phyloP scores from a whole-genome alignment of 2,113 vertebrate species.

The Alosa alosa region DNA sequence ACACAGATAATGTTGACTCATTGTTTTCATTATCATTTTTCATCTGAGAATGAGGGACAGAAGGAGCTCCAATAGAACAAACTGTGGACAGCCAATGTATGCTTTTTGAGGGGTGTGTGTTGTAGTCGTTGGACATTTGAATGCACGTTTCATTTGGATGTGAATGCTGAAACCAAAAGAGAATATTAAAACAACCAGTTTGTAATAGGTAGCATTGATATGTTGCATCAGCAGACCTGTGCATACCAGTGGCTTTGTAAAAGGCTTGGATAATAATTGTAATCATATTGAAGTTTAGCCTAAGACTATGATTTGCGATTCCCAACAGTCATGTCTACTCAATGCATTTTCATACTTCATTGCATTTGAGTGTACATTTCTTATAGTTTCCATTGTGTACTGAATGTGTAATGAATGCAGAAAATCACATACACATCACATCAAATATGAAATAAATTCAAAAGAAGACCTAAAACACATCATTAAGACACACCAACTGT shows the following conservation, averaged over 20 bases:
- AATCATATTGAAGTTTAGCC: not conserved
- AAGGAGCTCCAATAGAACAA: not conserved
- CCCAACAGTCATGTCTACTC: not conserved
- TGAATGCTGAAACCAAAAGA: too few relatives aligned
- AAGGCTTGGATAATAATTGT: not conserved
- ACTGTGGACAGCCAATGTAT: not conserved
- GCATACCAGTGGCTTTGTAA: not conserved
- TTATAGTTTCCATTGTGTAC: not conserved
- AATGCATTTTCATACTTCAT: not conserved
- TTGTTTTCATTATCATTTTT: not conserved
- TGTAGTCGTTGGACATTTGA: too few relatives aligned
- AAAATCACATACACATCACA: not conserved
- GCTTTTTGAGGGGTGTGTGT: not conserved
- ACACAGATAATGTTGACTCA: not conserved
- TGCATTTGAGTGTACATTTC: not conserved
- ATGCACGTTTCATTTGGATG: too few relatives aligned
- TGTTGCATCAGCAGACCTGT: not conserved
- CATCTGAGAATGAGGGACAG: not conserved
- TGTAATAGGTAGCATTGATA: not conserved
- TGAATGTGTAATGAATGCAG: not conserved
- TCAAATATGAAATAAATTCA: not conserved
- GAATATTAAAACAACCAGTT: too few relatives aligned
- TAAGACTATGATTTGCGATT: not conserved
- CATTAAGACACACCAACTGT: not conserved
- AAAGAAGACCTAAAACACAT: not conserved